These are phyloP conservation scores for Protonemura montana DNA, from an alignment of 2,888 invertebrate genomes.

Conservation along the genomic window DNA sequence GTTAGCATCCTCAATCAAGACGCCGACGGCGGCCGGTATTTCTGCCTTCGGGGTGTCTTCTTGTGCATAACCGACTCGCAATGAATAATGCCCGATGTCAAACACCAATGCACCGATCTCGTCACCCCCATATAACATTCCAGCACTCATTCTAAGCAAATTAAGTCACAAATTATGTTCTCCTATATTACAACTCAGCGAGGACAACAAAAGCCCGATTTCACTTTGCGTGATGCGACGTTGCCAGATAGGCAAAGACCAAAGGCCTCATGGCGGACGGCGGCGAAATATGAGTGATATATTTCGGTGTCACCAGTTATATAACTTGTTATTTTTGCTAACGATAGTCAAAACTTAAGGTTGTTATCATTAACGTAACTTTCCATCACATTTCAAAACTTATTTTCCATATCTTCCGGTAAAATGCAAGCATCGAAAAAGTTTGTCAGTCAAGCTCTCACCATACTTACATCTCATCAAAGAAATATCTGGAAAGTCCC, in stretches of 20 bases:
- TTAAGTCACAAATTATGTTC: not conserved
- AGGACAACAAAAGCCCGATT: not conserved
- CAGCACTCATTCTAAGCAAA: conserved; percentile 56
- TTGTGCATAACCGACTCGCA: conserved; percentile 93
- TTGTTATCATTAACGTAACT: not conserved
- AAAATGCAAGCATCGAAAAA: conserved; percentile 18
- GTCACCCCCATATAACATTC: conserved; percentile 92
- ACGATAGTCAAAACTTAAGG: not conserved
- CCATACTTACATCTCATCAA: conserved; percentile 25
- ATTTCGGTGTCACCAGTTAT: not conserved
- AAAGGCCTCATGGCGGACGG: not conserved
- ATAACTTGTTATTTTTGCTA: not conserved
- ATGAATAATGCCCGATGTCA: conserved; percentile 91
- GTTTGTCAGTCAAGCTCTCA: not conserved
- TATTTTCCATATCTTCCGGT: not conserved
- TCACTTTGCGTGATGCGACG: not conserved
- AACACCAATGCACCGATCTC: conserved; percentile 98
- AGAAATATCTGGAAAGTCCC: conserved; percentile 41
- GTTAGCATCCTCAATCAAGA: conserved; percentile 70
- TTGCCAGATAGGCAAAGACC: not conserved
- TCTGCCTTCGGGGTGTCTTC: conserved; percentile 99
- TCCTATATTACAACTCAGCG: not conserved
- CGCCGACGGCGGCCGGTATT: conserved; percentile 91
- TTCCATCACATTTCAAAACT: not conserved
- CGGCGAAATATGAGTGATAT: not conserved